phyloP scores from a whole-genome alignment of 2,888 invertebrate genomes.

The Hyles lineata region DNA sequence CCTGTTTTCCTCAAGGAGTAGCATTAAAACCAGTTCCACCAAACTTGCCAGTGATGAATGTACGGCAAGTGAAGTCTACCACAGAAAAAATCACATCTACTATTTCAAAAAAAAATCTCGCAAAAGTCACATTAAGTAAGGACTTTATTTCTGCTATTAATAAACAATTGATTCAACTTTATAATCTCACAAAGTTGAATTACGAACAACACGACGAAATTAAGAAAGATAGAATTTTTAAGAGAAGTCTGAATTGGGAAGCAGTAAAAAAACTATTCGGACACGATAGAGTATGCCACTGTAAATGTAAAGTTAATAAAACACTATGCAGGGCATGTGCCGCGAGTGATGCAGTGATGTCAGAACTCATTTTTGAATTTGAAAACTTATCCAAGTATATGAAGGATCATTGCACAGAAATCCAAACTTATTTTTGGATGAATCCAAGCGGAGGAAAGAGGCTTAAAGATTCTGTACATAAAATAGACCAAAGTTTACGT shows the following conservation, averaged over 20 bases:
- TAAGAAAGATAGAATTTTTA: conserved; percentile 26
- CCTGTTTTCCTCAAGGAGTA: conserved; percentile 48
- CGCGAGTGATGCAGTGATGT: conserved; percentile 68
- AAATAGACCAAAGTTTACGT: conserved; percentile 60
- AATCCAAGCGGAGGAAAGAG: conserved; percentile 70
- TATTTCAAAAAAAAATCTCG: conserved; percentile 39
- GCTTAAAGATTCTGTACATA: conserved; percentile 63
- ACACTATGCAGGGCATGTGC: conserved; percentile 71
- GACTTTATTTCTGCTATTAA: conserved; percentile 62
- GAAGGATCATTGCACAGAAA: conserved; percentile 71
- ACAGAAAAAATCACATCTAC: conserved; percentile 42
- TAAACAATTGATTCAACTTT: conserved; percentile 56
- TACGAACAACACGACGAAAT: conserved; percentile 29
- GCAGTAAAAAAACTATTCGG: conserved; percentile 60
- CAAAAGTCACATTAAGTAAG: conserved; percentile 57
- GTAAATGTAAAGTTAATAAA: conserved; percentile 62
- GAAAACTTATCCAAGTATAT: conserved; percentile 68
- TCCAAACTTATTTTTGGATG: conserved; percentile 72
- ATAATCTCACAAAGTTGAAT: conserved; percentile 44
- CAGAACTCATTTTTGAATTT: conserved; percentile 70
- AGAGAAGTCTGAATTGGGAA: conserved; percentile 56
- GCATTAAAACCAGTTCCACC: conserved; percentile 56
- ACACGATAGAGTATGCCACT: conserved; percentile 63
- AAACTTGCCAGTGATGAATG: conserved; percentile 36
- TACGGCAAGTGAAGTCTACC: conserved; percentile 32